A percentile compares a stretch with the other conserved stretches of the same genome.
Evolutionary conservation across 2,113 vertebrate genomes (phyloP).

Genomic region (Hippocampus barbouri): DNA sequence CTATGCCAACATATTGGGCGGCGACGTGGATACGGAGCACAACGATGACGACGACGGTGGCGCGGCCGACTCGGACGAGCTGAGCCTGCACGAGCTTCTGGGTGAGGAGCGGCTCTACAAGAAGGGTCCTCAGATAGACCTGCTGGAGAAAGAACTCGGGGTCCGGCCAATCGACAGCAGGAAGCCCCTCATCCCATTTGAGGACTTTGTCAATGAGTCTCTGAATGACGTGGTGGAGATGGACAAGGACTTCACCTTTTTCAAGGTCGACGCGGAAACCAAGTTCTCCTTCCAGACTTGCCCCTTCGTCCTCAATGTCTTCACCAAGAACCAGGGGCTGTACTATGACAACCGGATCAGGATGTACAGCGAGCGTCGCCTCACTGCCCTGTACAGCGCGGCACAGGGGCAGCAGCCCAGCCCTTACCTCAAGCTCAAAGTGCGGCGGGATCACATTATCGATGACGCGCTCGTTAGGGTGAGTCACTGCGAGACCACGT

Average conservation of each 20-base stretch:
- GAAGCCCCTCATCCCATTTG: slow-evolving; percentile 87
- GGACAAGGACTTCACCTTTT: slow-evolving; percentile 99
- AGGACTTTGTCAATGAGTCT: slow-evolving; percentile 96
- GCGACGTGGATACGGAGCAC: slow-evolving; percentile 85
- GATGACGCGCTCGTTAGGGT: slow-evolving; percentile 96
- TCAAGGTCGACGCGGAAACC: slow-evolving; percentile 95
- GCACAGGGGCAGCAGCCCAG: slow-evolving; percentile 94
- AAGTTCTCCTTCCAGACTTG: slow-evolving; percentile 99
- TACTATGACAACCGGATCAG: slow-evolving; percentile 98
- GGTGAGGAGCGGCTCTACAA: slow-evolving; percentile 93
- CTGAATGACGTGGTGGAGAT: slow-evolving; percentile 97
- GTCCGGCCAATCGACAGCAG: slow-evolving; percentile 87
- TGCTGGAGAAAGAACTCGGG: slow-evolving; percentile 89
- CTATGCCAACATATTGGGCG: slow-evolving; percentile 92
- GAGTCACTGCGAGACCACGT: slow-evolving; percentile 61
- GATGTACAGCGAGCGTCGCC: slow-evolving; percentile 97
- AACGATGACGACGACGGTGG: slow-evolving; percentile 94
- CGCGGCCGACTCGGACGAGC: slow-evolving; percentile 84
- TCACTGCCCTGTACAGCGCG: slow-evolving; percentile 95
- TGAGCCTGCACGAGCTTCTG: slow-evolving; percentile 90
- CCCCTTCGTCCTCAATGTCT: slow-evolving; percentile 92
- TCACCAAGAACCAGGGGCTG: slow-evolving; percentile 95
- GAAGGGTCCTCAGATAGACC: slow-evolving; percentile 88
- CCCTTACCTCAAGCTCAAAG: slow-evolving; percentile 92
- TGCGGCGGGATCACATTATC: slow-evolving; percentile 95